Base-by-base conservation (phyloP, 2,797 vertebrate genomes). In the Smutsia gigantea region DNA sequence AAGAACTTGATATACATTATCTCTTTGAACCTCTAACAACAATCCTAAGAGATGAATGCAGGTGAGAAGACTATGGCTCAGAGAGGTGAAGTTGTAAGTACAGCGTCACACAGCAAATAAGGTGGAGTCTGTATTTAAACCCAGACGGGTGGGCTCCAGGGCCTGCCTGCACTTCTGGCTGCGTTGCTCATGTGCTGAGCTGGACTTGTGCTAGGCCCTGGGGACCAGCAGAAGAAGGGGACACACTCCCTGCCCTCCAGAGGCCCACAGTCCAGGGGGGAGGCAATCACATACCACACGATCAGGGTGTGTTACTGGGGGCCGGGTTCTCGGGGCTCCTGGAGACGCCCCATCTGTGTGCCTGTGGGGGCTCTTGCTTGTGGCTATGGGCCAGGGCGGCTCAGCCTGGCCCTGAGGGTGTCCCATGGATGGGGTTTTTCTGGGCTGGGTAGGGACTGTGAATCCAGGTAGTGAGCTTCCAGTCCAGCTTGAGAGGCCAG, bases 81-180 rank as follows among this genome's bases (percentile, higher is more conserved):
- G 71, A 63, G 71, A 92, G 66, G 61, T 57, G 64, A 72, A 63
- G 61, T 49, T 71, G 59, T 11, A 49, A 64, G 46, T 18, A 6
- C 39, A 37, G 8, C 23, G 18, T 49, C 68, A 92, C n/a, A 81
- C 1, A 61, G 66, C 27, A 25, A 72, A 18, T 4, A 39, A 3
- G 53, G 51, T 72, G 13, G 59, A 49, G 15, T 51, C 59, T 91
- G 42, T 63, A 31, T 87, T 72, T 89, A 93, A 95, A 75, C 18
- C 14, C 39, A 57, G 55, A 15, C 9, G 15, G 79, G 17, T 27
- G 55, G 93, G 10, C 37, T 92, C 17, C 69, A 4, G 68, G 84
- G 21, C 14, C 23, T 64, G n/a, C 42, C n/a, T n/a, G n/a, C n/a
- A 19, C 21, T 66, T 88, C 9, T 10, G 51, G 21, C 78, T 57